These are phyloP conservation scores for Pristionchus maxplancki DNA, from an alignment of 2,888 invertebrate species.

Conservation along the genomic window DNA sequence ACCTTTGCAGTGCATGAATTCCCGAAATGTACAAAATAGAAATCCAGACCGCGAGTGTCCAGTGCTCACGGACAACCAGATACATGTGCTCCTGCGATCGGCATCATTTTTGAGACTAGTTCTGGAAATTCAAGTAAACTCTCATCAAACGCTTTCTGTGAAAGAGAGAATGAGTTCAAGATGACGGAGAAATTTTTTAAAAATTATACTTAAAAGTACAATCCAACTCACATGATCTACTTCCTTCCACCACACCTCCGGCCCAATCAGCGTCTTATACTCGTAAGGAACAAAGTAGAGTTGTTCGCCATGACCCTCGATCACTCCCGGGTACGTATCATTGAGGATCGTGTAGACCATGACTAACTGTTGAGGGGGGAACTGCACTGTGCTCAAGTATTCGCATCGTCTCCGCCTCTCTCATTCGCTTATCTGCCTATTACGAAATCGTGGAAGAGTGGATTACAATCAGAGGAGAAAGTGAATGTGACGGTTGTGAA, in stretches of 20 bases:
- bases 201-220: neutral
- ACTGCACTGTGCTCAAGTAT: no score
- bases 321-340: neutral
- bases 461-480: neutral
- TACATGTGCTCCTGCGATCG: neutral
- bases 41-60: constrained; percentile 64
- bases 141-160: no score
- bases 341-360: neutral
- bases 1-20: constrained; percentile 78
- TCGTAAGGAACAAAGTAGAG: constrained; percentile 66
- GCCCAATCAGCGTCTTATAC: constrained; percentile 56
- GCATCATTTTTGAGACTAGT: no score
- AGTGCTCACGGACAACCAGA: constrained; percentile 61
- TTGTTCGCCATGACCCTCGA: constrained; percentile 64
- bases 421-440: neutral
- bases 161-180: no score
- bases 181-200: neutral
- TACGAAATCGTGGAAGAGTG: neutral
- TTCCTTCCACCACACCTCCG: constrained; percentile 52
- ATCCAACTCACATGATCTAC: neutral
- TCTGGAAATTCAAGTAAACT: no score
- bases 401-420: no score
- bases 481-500: neutral
- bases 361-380: neutral
- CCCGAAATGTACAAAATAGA: constrained; percentile 78